Conservation (phyloP, 2,797 vertebrate species). For the Dendrocincla tyrannina region DNA sequence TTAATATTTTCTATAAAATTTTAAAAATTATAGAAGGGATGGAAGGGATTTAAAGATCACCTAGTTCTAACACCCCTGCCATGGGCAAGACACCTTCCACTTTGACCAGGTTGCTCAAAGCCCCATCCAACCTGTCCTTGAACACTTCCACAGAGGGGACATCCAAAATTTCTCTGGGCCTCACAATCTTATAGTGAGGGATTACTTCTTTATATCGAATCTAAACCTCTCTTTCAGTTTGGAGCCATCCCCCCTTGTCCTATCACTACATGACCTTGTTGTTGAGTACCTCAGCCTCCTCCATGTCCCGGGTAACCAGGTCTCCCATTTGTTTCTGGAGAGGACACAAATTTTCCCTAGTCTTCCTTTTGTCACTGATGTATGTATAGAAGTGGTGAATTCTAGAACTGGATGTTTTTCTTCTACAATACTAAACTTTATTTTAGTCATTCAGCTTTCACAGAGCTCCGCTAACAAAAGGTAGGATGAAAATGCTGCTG, state of each 20-base stretch:
- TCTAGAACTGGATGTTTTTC: neutral
- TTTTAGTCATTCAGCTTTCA: neutral
- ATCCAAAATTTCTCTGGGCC: neutral
- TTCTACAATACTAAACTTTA: neutral
- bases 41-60: neutral
- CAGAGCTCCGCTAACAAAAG: neutral
- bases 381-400: accelerated
- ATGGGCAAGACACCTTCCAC: neutral
- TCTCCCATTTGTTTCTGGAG: neutral
- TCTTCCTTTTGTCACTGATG: neutral
- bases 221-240: neutral
- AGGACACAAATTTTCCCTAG: neutral
- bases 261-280: accelerated
- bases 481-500: neutral
- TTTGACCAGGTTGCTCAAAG: neutral
- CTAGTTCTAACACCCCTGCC: neutral
- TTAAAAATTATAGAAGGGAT: neutral
- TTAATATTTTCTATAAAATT: neutral
- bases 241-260: neutral
- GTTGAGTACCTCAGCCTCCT: neutral
- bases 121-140: neutral
- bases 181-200: neutral
- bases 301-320: neutral
- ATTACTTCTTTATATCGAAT: neutral
- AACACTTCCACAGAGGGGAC: neutral